Evolutionary conservation across 2,888 invertebrate genomes (phyloP), one percentile per base, ranked within the genome.

Genomic region (Hofmannophila pseudospretella): DNA sequence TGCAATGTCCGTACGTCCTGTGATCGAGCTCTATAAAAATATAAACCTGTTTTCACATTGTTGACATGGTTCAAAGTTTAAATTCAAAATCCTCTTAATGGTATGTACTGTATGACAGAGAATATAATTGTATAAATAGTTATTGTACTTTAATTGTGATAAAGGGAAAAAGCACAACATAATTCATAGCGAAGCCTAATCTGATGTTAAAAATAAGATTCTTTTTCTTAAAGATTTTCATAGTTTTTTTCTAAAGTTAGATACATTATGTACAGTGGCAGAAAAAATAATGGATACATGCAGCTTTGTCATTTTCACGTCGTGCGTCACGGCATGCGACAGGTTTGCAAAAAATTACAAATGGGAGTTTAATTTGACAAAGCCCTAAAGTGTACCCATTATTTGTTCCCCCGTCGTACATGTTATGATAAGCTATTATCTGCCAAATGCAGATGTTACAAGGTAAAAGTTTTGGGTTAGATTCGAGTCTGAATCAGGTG

Each of bases 101-200:
- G 62, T 69, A 65, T 71, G 63, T 70, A 69, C 73, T 80, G 77
- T 79, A 67, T 77, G 66, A 78, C 77, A 79, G 77, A 66, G 59
- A 52, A 62, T 67, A 53, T 64, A 59, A 63, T 54, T 72, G 61
- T 77, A 70, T 66, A 71, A 69, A 70, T 77, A 74, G 61, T 67
- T 68, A 67, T 64, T 74, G 66, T 80, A 76, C 62, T 61, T 69
- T 80, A 66, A 73, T 67, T 84, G 85, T 85, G 85, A 85, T 85
- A 85, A 77, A 72, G 66, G 63, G 69, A 79, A 77, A 75, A 80
- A 77, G 85, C 85, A 85, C 84, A 85, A 85, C 66, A 75, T 78
- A 68, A 79, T 67, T 69, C 64, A 73, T 76, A 78, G 70, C 66
- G 64, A 73, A 74, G 82, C 82, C 85, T 85, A 81, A 81, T 79